Evolutionary conservation across 1,140 invertebrate genomes (phyloP), one percentile per base, ranked within the genome.

Genomic region (Battus philenor): DNA sequence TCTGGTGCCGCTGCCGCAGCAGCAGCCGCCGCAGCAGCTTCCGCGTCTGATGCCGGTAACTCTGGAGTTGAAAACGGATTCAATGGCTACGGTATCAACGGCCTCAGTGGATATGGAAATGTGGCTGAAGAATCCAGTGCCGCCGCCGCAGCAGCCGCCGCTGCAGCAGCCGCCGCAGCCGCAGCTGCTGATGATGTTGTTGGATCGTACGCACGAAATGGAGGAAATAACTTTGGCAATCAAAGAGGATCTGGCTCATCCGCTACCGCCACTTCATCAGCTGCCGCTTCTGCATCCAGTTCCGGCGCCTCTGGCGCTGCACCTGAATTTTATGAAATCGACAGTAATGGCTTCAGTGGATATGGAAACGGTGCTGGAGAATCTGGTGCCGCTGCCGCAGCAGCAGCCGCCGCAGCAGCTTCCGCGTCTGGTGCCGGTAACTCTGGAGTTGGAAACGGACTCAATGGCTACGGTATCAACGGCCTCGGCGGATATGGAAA

Each of bases 321-420:
- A 1, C 0, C 4, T 7, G 22, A n/a, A n/a, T n/a, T n/a, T n/a
- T n/a, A n/a, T n/a, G n/a, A n/a, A n/a, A n/a, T n/a, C n/a, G n/a
- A n/a, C n/a, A n/a, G n/a, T n/a, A n/a, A n/a, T n/a, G n/a, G n/a
- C n/a, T n/a, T n/a, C n/a, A n/a, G 32, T 17, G 31, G 15, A 33
- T 10, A 20, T 20, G 18, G 18, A 16, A 29, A 52, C 11, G 39
- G 47, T n/a, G 20, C 11, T 4, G 16, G 36, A 32, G 29, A 17
- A 5, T 11, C 41, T 1, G 26, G 31, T 10, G 30, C 47, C n/a
- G 26, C 9, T 5, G 10, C 31, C 8, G 8, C 7, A 2, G 24
- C 29, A n/a, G 27, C 41, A 2, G 43, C 15, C 11, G 10, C 29
- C 47, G 6, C 41, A 44, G 38, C 20, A 30, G 29, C 39, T 15